Evolutionary conservation across 2,888 invertebrate species (phyloP).

Genomic region (Athalia cordata): DNA sequence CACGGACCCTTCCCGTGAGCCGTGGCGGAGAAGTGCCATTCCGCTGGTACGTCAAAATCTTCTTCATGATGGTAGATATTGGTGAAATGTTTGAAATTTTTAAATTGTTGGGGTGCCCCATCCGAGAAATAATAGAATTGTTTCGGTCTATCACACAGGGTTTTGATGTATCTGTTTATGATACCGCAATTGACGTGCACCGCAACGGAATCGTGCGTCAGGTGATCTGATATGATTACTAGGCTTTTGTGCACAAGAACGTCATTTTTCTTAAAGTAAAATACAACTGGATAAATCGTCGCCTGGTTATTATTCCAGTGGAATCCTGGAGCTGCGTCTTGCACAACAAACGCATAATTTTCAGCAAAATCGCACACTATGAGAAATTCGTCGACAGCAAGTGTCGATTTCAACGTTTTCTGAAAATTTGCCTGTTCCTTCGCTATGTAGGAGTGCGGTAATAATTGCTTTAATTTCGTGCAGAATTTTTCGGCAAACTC

Average conservation of each 20-base stretch:
- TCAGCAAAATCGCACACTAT: conserved; percentile 12
- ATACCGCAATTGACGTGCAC: conserved; percentile 47
- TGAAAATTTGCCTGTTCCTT: background rate
- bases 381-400: background rate
- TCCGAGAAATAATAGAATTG: background rate
- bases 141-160: background rate
- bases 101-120: conserved; percentile 16
- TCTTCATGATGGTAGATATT: background rate
- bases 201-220: conserved; percentile 51
- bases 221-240: conserved; percentile 52
- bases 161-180: conserved; percentile 26
- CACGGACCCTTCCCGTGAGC: conserved; percentile 9
- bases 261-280: conserved; percentile 50
- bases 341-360: conserved; percentile 20
- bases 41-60: conserved; percentile 25
- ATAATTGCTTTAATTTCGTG: background rate
- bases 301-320: conserved; percentile 52
- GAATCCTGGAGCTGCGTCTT: conserved; percentile 51
- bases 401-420: background rate
- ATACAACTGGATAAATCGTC: conserved; percentile 45
- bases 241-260: conserved; percentile 49
- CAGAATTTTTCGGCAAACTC: background rate
- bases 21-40: conserved; percentile 18
- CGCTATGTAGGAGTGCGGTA: conserved; percentile 3
- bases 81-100: background rate